These are phyloP conservation scores for Triplophysa rosa DNA, from an alignment of 2,113 vertebrate genomes.

Conservation along the genomic window DNA sequence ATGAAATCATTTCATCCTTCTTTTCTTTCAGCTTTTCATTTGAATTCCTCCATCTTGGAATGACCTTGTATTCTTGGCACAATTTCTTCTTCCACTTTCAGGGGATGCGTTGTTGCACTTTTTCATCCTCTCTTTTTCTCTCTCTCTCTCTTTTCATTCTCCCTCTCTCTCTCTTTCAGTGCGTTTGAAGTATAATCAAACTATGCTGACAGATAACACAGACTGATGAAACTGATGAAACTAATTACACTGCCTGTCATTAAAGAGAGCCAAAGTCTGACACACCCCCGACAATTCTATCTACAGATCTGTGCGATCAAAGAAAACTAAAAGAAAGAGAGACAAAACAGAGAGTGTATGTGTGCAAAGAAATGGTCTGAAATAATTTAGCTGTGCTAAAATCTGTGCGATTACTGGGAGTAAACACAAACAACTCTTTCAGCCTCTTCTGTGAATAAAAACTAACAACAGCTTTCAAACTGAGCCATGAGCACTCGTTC, in stretches of 20 bases:
- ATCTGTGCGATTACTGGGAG: not conserved
- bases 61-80: not conserved
- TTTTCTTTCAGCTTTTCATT: not conserved
- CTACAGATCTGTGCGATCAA: conserved; percentile 25
- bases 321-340: conserved; percentile 9
- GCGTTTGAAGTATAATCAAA: conserved; percentile 12
- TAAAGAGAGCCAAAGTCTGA: conserved; percentile 6
- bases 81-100: too few species aligned
- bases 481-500: not conserved
- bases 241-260: conserved; percentile 27
- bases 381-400: conserved; percentile 24
- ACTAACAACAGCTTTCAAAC: not conserved
- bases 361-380: conserved; percentile 1
- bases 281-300: conserved; percentile 5
- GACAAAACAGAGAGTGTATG: not conserved
- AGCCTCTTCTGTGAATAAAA: not conserved
- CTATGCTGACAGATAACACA: conserved; percentile 1
- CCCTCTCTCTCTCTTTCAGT: not conserved
- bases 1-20: not conserved
- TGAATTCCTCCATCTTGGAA: not conserved
- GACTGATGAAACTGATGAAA: conserved; percentile 1
- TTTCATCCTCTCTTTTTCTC: too few species aligned
- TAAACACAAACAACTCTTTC: not conserved
- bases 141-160: not conserved
- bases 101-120: too few species aligned